phyloP scores from a whole-genome alignment of 2,113 vertebrate species.

The Emydura subglobosa region DNA sequence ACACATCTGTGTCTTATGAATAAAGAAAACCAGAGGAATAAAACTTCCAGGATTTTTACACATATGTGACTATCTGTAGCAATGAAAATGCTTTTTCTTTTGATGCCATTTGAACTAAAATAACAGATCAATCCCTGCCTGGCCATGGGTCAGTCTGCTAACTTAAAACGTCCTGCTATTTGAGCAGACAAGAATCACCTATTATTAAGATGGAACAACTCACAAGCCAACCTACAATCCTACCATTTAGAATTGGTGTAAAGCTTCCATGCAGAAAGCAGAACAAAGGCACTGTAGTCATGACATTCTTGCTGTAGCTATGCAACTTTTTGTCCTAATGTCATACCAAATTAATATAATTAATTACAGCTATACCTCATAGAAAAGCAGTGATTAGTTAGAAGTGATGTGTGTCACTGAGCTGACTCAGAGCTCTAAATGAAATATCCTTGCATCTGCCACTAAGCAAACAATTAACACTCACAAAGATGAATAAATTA shows the following conservation, averaged over 20 bases:
- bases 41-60: not conserved
- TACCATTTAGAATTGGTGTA: not conserved
- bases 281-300: not conserved
- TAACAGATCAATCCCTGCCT: not conserved
- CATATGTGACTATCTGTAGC: not conserved
- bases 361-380: slow-evolving; percentile 2
- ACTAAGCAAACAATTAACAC: slow-evolving; percentile 15
- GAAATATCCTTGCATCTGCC: slow-evolving; percentile 17
- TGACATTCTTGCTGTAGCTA: slow-evolving; percentile 20
- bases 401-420: not conserved
- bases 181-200: not conserved
- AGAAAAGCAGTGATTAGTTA: not conserved
- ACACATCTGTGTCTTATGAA: not conserved
- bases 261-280: not conserved
- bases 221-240: not conserved
- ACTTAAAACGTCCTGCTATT: not conserved
- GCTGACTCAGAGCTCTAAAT: slow-evolving; percentile 27
- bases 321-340: slow-evolving; percentile 21
- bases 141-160: not conserved
- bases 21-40: not conserved
- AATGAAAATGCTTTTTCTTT: not conserved
- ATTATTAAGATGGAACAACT: not conserved
- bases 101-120: not conserved
- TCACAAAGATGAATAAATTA: not conserved
- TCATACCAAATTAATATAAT: slow-evolving; percentile 40